These are phyloP conservation scores for Drosophila pegasa DNA, from an alignment of 2,888 invertebrate species.

Conservation along the genomic window DNA sequence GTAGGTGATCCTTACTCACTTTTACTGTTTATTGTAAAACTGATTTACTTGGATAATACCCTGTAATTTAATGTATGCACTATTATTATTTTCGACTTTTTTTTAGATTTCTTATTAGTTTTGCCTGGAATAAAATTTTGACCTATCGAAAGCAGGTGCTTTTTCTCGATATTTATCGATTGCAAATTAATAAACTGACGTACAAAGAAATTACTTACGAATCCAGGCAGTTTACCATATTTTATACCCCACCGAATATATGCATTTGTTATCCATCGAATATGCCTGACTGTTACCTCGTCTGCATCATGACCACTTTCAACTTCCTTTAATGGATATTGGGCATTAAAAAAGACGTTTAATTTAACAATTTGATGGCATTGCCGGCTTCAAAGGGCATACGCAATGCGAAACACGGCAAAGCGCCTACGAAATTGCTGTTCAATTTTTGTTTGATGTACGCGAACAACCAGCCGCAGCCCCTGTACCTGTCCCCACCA, in stretches of 20 bases:
- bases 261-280: background rate
- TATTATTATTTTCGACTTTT: background rate
- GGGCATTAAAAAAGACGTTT: conserved; percentile 33
- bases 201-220: no score
- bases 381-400: conserved; percentile 71
- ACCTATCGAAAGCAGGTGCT: background rate
- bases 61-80: background rate
- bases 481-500: background rate
- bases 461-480: background rate
- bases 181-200: no score
- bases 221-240: no score
- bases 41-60: background rate
- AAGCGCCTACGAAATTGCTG: conserved; percentile 23
- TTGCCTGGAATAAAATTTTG: no score
- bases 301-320: conserved; percentile 3
- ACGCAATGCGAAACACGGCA: conserved; percentile 41
- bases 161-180: background rate
- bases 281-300: background rate
- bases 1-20: background rate
- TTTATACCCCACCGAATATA: no score
- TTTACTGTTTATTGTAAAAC: background rate
- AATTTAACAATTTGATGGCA: conserved; percentile 73
- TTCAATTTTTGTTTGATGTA: conserved; percentile 26
- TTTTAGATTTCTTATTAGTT: background rate
- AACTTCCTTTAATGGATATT: background rate